A percentile compares a stretch with the other conserved stretches of the same genome.
Conservation (phyloP, 2,797 vertebrate genomes). For the Hypotaenidia philippensis region DNA sequence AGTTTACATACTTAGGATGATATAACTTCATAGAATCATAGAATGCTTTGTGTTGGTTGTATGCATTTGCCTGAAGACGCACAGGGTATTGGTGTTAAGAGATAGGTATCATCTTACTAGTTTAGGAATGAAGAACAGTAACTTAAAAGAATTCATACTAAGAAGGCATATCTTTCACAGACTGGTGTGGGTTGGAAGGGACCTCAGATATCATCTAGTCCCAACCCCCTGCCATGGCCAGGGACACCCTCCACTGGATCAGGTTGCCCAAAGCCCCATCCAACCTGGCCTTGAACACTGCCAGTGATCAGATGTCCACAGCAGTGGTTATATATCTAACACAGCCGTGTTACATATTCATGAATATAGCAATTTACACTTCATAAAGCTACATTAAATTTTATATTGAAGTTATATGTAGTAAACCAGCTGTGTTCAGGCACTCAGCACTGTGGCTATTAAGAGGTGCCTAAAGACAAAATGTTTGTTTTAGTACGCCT, state of each 20-base stretch:
- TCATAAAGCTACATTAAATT: neutral
- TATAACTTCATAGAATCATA: neutral
- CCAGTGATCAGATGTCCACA: too few species aligned
- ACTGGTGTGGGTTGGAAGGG: too few species aligned
- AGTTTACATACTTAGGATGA: neutral
- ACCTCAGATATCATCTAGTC: too few species aligned
- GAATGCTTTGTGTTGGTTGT: too few species aligned
- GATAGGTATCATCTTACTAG: neutral
- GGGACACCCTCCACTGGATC: too few species aligned
- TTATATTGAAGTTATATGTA: neutral
- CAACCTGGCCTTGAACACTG: too few species aligned
- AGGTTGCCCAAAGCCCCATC: too few species aligned
- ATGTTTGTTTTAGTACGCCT: neutral
- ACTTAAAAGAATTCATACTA: neutral
- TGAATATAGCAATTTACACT: neutral
- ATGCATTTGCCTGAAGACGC: neutral
- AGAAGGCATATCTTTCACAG: neutral
- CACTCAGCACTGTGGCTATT: neutral
- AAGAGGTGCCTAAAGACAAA: neutral
- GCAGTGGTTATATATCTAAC: too few species aligned
- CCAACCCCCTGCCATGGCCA: too few species aligned
- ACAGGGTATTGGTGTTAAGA: neutral
- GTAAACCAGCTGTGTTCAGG: neutral
- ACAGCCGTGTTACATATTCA: neutral
- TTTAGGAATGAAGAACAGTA: neutral